Conservation (phyloP, 53 echinoderm and acorn worm genomes). For the Astropecten irregularis region DNA sequence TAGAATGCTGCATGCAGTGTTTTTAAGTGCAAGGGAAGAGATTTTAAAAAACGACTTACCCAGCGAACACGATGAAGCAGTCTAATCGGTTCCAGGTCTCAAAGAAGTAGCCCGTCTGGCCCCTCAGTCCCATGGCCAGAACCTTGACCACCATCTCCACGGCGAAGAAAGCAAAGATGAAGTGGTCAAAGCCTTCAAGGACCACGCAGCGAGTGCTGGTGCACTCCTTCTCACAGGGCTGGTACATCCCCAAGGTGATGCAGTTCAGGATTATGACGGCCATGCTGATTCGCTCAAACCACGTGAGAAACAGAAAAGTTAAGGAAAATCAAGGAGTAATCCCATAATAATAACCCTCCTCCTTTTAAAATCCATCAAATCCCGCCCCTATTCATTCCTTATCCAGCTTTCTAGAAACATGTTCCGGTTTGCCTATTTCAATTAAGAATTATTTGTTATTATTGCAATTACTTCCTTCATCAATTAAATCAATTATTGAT, state of each 20-base stretch:
- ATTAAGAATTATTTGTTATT: too few relatives aligned
- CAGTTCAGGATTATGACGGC: conserved; percentile 96
- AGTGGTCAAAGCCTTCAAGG: conserved; percentile 93
- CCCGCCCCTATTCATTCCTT: too few relatives aligned
- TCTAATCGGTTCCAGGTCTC: conserved; percentile 98
- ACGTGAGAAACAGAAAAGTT: conserved; percentile 75
- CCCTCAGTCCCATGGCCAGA: conserved; percentile 84
- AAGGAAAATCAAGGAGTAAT: conserved; percentile 69
- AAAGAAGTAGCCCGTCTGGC: conserved; percentile 85
- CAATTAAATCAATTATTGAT: too few relatives aligned
- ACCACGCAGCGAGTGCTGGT: conserved; percentile 79
- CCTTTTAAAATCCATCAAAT: too few relatives aligned
- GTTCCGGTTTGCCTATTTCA: too few relatives aligned
- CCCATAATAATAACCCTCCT: too few relatives aligned
- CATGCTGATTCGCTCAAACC: conserved; percentile 99
- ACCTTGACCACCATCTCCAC: conserved; percentile 93
- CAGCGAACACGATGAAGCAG: conserved; percentile 95
- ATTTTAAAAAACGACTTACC: conserved; percentile 77
- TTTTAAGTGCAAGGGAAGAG: too few relatives aligned
- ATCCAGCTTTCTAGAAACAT: too few relatives aligned
- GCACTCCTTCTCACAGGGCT: conserved; percentile 85
- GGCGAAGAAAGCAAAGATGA: conserved; percentile 99
- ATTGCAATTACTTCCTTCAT: too few relatives aligned
- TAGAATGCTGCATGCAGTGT: too few relatives aligned
- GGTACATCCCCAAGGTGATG: conserved; percentile 97